These are phyloP conservation scores for Eospalax fontanierii DNA, from an alignment of 2,797 vertebrate genomes.

Conservation along the genomic window DNA sequence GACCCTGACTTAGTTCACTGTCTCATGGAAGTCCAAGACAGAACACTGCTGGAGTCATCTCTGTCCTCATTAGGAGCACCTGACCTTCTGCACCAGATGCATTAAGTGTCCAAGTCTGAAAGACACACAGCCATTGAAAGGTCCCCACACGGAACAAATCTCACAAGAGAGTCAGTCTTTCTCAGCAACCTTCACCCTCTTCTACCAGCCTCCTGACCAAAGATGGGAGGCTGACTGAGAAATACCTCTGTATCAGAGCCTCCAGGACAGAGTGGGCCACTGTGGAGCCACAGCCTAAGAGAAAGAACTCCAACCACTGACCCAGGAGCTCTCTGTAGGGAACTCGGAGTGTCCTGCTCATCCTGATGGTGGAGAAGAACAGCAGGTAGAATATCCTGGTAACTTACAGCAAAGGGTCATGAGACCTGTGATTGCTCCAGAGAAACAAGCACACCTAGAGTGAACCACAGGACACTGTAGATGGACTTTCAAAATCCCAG, in stretches of 20 bases:
- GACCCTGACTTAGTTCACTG: not conserved
- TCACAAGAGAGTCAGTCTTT: not conserved
- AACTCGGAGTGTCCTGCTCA: not conserved
- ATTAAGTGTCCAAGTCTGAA: not conserved
- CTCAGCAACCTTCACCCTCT: not conserved
- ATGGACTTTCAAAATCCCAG: not conserved
- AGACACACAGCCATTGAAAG: not conserved
- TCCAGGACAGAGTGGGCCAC: not conserved
- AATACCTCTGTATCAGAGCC: not conserved
- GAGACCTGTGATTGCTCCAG: not conserved
- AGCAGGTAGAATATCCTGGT: not conserved
- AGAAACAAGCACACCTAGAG: rapidly evolving
- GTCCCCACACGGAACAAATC: not conserved
- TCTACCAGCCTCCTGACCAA: not conserved
- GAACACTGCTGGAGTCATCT: too few relatives aligned
- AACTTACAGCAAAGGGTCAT: not conserved
- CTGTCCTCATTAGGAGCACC: not conserved
- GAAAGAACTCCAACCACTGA: not conserved
- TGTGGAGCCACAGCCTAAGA: not conserved
- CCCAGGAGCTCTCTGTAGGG: not conserved
- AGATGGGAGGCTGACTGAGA: not conserved
- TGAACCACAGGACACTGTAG: not conserved
- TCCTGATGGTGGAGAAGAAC: not conserved
- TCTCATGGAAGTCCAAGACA: not conserved
- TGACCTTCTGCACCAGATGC: not conserved